Evolutionary conservation across 1,140 invertebrate genomes (phyloP), one percentile per base, ranked within the genome.

Genomic region (Medauroidea extradentata): DNA sequence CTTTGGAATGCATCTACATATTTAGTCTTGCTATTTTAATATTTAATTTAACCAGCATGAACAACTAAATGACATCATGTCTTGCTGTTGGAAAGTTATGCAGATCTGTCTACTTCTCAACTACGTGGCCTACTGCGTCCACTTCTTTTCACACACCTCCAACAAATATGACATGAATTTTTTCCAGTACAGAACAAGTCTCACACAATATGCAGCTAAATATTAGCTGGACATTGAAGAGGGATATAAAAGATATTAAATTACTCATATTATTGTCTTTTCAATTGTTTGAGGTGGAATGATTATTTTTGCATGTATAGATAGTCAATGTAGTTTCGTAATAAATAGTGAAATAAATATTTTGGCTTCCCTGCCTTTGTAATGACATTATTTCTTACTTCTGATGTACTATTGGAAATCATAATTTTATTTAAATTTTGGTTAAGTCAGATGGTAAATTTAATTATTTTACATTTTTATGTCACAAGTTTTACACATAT

Each of bases 1-100:
- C 29, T 34, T 43, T 55, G 53, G 53, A 55, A 55, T 55, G 53
- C 53, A 41, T 55, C 21, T 55, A 55, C 34, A 43, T 3, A 29
- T 25, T 19, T 3, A 51, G 24, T 25, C 38, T n/a, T 55, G 41
- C 29, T 34, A 34, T 34, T 34, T 34, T 34, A 34, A 34, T n/a
- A 34, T 34, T 7, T 34, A 34, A 34, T 34, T 34, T 34, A 34
- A 34, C 11, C 29, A 34, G 24, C 18, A 41, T 24, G 14, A 44
- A 16, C 38, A 52, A 52, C 18, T 24, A 25, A 39, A 14, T 14
- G 11, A 38, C 18, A 55, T n/a, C 41, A 41, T 13, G 39, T 8
- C 19, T 53, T 34, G 27, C 41, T 16, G 7, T 55, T 13, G 24
- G 24, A 16, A 43, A 24, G 44, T 5, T 55, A 41, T 25, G 5